Base-by-base conservation (phyloP, 2,888 invertebrate genomes). In the Dyspetes luteomarginatus region DNA sequence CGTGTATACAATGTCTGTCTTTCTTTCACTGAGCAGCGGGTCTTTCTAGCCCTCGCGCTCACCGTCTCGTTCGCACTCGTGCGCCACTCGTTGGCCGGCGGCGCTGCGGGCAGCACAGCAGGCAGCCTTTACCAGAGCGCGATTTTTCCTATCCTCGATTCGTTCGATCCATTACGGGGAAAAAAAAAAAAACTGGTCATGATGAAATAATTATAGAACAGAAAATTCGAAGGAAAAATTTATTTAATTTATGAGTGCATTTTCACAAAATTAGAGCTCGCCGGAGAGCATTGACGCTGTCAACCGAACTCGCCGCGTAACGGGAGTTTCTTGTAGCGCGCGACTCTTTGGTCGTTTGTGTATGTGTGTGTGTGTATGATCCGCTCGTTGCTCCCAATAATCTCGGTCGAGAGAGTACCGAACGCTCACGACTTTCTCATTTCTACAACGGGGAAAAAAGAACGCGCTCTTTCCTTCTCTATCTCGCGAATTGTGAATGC, bases 361-460 rank as follows among this genome's bases (percentile, higher is more conserved):
- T 17, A 28, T 4, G 26, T 28, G 15, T 15, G 22, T 48, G 48
- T n/a, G 24, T 41, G 41, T 22, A 17, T 26, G 55, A 17, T 45
- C n/a, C 26, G n/a, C 30, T 45, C 22, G n/a, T 58, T 72, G 73
- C 73, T 74, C 64, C 43, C 64, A 65, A 74, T 74, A 65, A 64
- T 48, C 60, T 15, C 30, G 65, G 26, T 5, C 41, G 41, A 41
- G 45, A 36, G 68, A 36, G 24, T 83, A 76, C 85, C 82, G 81
- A 73, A 69, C 80, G 69, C 75, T 79, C 81, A 82, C 83, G 84
- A 89, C 89, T 89, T 89, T 89, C 89, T 89, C 89, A 89, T 89
- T 89, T 89, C 88, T 87, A 88, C 85, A 52, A 52, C 26, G 19
- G 28, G 28, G 52, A 58, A 48, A 43, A 71, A 60, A 30, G 28